phyloP scores from a whole-genome alignment of 2,113 vertebrate genomes.

The Pterocles burchelli region DNA sequence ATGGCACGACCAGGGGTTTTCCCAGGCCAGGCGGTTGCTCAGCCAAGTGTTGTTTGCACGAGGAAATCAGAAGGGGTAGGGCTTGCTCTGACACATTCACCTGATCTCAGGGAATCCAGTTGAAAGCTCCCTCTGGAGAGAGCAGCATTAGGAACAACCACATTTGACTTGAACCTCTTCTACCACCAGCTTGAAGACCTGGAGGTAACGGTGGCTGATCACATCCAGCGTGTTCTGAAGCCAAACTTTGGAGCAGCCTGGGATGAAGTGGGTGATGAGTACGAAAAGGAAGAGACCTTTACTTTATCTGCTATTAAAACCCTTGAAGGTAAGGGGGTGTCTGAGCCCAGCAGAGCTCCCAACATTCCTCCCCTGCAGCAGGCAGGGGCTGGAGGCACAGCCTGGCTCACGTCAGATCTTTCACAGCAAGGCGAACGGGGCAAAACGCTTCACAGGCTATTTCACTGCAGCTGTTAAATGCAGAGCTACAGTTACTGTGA shows the following conservation, averaged over 20 bases:
- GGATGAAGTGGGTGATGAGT: constrained; percentile 83
- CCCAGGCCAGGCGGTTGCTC: neutral
- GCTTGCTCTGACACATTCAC: neutral
- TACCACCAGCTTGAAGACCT: constrained; percentile 79
- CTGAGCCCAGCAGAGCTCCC: neutral
- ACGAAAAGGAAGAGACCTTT: constrained; percentile 85
- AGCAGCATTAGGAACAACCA: neutral
- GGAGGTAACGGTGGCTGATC: constrained; percentile 81
- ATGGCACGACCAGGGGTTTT: neutral
- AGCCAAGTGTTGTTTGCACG: neutral
- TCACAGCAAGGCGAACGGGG: neutral
- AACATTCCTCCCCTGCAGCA: neutral
- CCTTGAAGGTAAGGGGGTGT: constrained; percentile 74
- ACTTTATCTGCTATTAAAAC: constrained; percentile 83
- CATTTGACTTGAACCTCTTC: neutral
- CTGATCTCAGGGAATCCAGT: neutral
- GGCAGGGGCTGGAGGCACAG: neutral
- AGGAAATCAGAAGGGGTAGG: neutral
- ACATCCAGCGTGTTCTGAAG: constrained; percentile 84
- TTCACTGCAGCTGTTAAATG: neutral
- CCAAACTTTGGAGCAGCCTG: constrained; percentile 83
- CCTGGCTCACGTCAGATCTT: neutral
- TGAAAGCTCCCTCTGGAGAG: neutral
- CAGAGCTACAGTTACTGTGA: neutral
- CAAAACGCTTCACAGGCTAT: neutral